phyloP scores from a whole-genome alignment of 2,113 vertebrate genomes.

The Oncorhynchus tshawytscha region DNA sequence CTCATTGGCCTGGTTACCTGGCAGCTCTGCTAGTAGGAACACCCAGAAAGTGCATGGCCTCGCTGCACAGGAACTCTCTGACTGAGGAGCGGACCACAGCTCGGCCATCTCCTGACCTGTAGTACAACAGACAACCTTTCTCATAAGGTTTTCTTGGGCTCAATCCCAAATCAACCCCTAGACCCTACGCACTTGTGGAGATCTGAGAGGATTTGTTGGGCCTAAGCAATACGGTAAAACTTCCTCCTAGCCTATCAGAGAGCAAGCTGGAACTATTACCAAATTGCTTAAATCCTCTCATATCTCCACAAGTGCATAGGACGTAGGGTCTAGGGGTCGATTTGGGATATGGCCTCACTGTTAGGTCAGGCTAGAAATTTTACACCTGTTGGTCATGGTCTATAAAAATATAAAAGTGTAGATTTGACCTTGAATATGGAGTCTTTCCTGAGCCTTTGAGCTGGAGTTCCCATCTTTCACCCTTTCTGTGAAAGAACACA shows the following conservation, averaged over 20 bases:
- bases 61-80: conserved; percentile 81
- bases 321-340: too few species aligned
- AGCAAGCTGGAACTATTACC: too few species aligned
- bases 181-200: too few species aligned
- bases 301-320: too few species aligned
- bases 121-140: background rate
- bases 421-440: conserved; percentile 76
- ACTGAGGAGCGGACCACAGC: conserved; percentile 80
- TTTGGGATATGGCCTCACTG: background rate
- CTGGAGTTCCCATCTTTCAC: conserved; percentile 81
- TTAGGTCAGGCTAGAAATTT: background rate
- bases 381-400: background rate
- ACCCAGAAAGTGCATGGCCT: conserved; percentile 79
- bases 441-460: conserved; percentile 86
- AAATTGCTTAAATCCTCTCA: too few species aligned
- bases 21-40: conserved; percentile 82
- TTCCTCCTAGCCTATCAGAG: too few species aligned
- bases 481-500: conserved; percentile 64
- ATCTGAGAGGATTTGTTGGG: too few species aligned
- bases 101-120: conserved; percentile 79
- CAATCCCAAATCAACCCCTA: too few species aligned
- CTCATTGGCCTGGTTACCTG: conserved; percentile 59
- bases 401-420: background rate
- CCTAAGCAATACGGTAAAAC: too few species aligned
- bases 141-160: background rate